A percentile compares a stretch with the other conserved stretches of the same genome.
Conservation (phyloP, 2,888 invertebrate species). For the Metellina segmentata region DNA sequence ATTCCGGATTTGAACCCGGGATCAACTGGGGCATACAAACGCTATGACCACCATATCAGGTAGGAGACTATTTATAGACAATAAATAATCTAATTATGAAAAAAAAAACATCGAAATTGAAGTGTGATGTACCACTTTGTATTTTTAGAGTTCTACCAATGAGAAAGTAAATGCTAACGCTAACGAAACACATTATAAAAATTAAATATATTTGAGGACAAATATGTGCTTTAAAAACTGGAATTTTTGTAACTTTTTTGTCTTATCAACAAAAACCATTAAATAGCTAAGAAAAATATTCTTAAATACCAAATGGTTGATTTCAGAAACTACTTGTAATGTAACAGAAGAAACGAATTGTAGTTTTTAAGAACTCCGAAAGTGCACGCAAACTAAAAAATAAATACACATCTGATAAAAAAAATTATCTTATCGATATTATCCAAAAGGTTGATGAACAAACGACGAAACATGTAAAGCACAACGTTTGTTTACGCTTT, state of each 20-base stretch:
- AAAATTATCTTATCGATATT: neutral
- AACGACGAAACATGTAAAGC: neutral
- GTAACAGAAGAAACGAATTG: no score
- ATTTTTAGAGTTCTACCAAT: neutral
- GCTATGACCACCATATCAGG: neutral
- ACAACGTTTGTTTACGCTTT: neutral
- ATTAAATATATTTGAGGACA: neutral
- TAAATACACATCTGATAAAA: neutral
- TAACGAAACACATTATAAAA: neutral
- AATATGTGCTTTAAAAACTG: neutral
- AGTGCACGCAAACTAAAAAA: slow-evolving; percentile 6
- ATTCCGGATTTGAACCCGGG: no score
- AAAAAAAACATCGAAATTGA: no score
- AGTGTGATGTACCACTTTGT: neutral
- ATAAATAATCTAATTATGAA: no score
- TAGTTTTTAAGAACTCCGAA: no score
- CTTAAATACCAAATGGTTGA: no score
- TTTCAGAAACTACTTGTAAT: no score
- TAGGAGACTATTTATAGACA: neutral
- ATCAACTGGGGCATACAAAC: no score
- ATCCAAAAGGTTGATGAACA: neutral
- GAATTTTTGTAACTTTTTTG: no score
- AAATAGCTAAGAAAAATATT: no score
- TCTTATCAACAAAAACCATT: neutral
- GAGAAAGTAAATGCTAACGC: neutral